Conservation (phyloP, 2,888 invertebrate species). For the Ichneumon xanthorius region DNA sequence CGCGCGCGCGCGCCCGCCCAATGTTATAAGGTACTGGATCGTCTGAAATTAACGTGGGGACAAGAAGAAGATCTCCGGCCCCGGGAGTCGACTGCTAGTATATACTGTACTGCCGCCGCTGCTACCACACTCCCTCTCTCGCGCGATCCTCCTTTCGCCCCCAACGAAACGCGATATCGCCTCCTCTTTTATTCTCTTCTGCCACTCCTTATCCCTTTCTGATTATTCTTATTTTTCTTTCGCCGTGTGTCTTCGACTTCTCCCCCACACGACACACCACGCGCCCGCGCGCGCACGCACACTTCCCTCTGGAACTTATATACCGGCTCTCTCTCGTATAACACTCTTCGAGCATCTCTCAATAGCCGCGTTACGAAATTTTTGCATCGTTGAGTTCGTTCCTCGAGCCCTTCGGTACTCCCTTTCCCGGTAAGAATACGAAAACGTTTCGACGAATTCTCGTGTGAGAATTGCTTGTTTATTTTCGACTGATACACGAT, state of each 20-base stretch:
- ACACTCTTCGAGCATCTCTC: neutral
- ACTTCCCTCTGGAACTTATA: conserved; percentile 4
- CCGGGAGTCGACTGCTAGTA: conserved; percentile 25
- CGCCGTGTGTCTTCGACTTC: conserved; percentile 64
- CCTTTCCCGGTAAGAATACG: conserved; percentile 9
- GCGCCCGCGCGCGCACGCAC: conserved; percentile 5
- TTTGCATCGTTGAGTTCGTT: conserved; percentile 46
- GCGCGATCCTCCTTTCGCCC: conserved; percentile 44
- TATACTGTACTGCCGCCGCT: conserved; percentile 19
- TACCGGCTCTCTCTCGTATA: neutral
- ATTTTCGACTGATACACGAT: neutral
- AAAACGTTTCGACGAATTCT: neutral
- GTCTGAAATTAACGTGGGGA: conserved; percentile 60
- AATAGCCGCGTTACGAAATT: conserved; percentile 69
- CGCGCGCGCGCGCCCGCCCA: conserved; percentile 10
- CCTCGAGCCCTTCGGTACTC: conserved; percentile 20
- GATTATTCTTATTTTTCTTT: conserved; percentile 65
- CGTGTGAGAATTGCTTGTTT: neutral
- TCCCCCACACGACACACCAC: conserved; percentile 43
- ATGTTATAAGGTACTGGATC: conserved; percentile 52
- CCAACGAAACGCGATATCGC: conserved; percentile 40
- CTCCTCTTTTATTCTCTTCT: conserved; percentile 38
- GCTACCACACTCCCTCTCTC: conserved; percentile 31
- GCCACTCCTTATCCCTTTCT: conserved; percentile 42
- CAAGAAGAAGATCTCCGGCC: conserved; percentile 53